phyloP scores from a whole-genome alignment of 2,797 vertebrate species.

The Hydrophis major region DNA sequence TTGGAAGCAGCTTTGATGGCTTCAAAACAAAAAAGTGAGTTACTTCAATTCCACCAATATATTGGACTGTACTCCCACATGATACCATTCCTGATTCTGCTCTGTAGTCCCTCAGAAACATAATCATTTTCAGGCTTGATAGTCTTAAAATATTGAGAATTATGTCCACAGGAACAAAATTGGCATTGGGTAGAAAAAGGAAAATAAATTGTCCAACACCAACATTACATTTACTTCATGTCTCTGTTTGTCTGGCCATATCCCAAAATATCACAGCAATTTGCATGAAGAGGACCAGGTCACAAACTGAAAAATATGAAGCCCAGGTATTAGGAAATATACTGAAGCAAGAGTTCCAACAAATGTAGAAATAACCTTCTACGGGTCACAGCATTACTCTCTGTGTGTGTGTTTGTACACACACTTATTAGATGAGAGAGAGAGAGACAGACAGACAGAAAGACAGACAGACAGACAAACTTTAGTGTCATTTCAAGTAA shows the following conservation, averaged over 20 bases:
- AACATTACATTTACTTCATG: background rate
- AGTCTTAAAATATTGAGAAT: background rate
- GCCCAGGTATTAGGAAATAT: too few species aligned
- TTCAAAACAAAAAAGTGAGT: background rate
- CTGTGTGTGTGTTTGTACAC: too few species aligned
- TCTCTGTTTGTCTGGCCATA: background rate
- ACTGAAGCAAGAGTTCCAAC: too few species aligned
- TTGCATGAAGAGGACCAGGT: background rate
- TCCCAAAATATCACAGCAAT: background rate
- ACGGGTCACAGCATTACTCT: too few species aligned
- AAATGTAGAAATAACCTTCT: too few species aligned
- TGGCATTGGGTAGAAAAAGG: background rate
- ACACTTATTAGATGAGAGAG: too few species aligned
- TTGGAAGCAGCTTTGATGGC: background rate
- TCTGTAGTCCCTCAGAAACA: background rate
- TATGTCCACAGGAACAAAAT: background rate
- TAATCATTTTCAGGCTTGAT: background rate
- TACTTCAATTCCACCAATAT: background rate
- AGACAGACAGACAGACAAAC: too few species aligned
- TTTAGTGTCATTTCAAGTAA: background rate
- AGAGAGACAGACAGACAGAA: too few species aligned
- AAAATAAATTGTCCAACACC: background rate
- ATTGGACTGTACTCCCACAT: background rate
- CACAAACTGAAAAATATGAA: too few species aligned
- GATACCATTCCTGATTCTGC: background rate